phyloP scores from a whole-genome alignment of 2,113 vertebrate genomes.

The Silurus glanis region DNA sequence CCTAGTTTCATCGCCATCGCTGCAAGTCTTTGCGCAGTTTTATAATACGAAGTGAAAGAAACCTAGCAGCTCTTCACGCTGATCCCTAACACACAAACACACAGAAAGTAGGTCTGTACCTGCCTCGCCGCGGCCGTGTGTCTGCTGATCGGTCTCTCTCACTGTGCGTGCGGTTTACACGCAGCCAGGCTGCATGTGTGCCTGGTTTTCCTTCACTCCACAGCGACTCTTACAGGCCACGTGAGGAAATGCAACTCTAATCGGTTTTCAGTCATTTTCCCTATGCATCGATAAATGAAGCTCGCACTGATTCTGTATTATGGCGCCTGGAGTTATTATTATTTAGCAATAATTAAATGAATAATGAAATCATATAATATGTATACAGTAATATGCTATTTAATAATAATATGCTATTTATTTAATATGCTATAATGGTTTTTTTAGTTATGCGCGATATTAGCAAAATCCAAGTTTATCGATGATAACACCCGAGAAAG shows the following conservation, averaged over 20 bases:
- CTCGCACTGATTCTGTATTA: too few species aligned
- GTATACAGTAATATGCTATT: too few species aligned
- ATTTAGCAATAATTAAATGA: too few species aligned
- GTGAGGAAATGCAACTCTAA: neutral
- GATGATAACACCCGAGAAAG: too few species aligned
- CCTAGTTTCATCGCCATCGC: neutral
- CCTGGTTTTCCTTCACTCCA: neutral
- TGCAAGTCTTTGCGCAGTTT: neutral
- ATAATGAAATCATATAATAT: too few species aligned
- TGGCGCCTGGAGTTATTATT: too few species aligned
- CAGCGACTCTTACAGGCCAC: slow-evolving; percentile 57
- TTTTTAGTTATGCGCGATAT: too few species aligned
- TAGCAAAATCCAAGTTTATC: too few species aligned
- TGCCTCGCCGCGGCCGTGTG: slow-evolving; percentile 9
- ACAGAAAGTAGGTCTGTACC: neutral
- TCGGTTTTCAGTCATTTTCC: neutral
- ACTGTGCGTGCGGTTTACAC: neutral
- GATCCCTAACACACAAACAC: neutral
- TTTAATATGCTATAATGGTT: too few species aligned
- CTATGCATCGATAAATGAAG: too few species aligned
- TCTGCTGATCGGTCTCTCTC: slow-evolving; percentile 1
- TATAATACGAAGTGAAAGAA: neutral
- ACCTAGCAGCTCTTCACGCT: neutral
- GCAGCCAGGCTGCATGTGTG: neutral
- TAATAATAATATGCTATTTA: too few species aligned